Percentiles rank a stretch among this genome's conserved stretches.
phyloP scores from a whole-genome alignment of 2,113 vertebrate genomes.

The Nanorana parkeri region DNA sequence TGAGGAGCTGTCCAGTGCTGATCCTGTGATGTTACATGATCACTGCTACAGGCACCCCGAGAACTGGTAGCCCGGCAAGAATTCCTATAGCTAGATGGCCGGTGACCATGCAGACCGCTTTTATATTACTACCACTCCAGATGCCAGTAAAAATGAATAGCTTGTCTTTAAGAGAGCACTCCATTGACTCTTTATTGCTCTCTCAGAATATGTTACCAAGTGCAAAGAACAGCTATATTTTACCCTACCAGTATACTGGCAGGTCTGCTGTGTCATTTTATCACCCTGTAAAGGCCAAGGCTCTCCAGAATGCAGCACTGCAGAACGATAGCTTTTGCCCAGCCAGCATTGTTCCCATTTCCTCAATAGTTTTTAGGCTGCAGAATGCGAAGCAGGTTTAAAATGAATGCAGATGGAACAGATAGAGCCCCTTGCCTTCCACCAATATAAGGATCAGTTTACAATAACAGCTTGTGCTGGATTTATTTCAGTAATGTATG shows the following conservation, averaged over 20 bases:
- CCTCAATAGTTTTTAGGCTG: constrained; percentile 6
- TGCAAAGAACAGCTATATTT: constrained; percentile 62
- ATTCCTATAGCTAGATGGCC: too few relatives aligned
- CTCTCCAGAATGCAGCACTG: not conserved
- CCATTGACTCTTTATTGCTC: constrained; percentile 70
- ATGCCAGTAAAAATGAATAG: too few relatives aligned
- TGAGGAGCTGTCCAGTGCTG: too few relatives aligned
- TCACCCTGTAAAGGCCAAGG: not conserved
- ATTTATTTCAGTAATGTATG: constrained; percentile 11
- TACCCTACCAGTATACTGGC: constrained; percentile 35
- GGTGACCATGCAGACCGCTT: too few relatives aligned
- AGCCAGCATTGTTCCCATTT: not conserved
- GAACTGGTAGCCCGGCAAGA: too few relatives aligned
- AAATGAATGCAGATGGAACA: constrained; percentile 21
- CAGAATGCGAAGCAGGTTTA: constrained; percentile 24
- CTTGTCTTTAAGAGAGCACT: constrained; percentile 61
- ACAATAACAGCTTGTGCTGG: constrained; percentile 23
- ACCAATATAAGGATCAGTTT: constrained; percentile 1
- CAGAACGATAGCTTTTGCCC: constrained; percentile 30
- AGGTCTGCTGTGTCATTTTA: constrained; percentile 9
- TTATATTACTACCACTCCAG: too few relatives aligned
- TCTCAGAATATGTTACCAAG: constrained; percentile 66
- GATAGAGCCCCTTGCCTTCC: not conserved
- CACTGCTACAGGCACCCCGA: too few relatives aligned
- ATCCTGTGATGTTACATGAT: too few relatives aligned